Conservation (phyloP, 2,888 invertebrate species). For the Lacanobia wlatinum region DNA sequence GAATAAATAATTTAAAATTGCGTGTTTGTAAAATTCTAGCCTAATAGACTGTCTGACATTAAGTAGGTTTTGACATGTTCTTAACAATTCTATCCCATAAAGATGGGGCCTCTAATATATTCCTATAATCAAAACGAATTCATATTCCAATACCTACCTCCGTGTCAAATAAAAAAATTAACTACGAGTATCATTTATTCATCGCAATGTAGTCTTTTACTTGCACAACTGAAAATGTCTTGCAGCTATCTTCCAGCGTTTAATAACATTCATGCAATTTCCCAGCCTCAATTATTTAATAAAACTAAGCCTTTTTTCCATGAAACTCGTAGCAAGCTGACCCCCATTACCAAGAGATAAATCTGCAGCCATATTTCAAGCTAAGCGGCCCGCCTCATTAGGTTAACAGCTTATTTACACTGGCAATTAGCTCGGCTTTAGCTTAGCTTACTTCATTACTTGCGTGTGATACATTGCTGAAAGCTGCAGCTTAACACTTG, state of each 20-base stretch:
- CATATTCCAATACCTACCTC: no score
- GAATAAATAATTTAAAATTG: no score
- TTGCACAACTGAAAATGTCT: neutral
- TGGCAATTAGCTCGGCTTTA: slow-evolving; percentile 70
- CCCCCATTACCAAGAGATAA: slow-evolving; percentile 52
- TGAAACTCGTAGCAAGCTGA: slow-evolving; percentile 20
- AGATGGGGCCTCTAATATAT: no score
- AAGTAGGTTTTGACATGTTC: no score
- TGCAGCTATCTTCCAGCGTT: neutral
- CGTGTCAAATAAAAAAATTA: no score
- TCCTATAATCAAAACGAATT: no score
- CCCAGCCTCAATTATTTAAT: slow-evolving; percentile 14
- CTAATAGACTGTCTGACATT: no score
- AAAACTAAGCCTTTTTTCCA: slow-evolving; percentile 16
- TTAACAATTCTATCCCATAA: no score
- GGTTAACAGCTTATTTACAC: slow-evolving; percentile 73
- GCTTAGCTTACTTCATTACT: slow-evolving; percentile 67
- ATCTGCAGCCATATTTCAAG: slow-evolving; percentile 63
- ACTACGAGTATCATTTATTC: no score
- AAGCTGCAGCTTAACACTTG: slow-evolving; percentile 36
- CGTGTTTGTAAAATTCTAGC: no score
- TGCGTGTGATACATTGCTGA: slow-evolving; percentile 54
- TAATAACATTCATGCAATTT: neutral
- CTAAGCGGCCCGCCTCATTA: slow-evolving; percentile 63
- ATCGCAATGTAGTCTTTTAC: no score